These are phyloP conservation scores for Temnopleurus reevesii DNA, from an alignment of 53 echinoderm and acorn worm species.

Conservation along the genomic window DNA sequence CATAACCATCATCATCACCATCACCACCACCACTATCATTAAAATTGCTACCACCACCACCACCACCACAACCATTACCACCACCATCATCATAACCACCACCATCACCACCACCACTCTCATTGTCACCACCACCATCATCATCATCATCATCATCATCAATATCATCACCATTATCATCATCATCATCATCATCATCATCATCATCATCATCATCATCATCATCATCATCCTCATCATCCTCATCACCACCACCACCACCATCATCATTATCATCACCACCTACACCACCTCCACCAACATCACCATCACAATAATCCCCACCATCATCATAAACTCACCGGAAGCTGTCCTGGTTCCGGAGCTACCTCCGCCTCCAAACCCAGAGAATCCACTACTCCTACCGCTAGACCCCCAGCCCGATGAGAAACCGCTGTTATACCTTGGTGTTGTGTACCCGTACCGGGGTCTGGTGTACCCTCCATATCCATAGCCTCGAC, in stretches of 20 bases:
- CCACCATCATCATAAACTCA: neutral
- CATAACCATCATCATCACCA: neutral
- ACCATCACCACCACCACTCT: neutral
- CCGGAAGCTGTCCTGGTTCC: conserved; percentile 91
- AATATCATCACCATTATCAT: neutral
- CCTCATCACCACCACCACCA: conserved; percentile 47
- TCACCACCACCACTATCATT: neutral
- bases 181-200: neutral
- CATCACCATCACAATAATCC: neutral
- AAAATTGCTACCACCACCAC: neutral
- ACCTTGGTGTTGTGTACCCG: conserved; percentile 33
- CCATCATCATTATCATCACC: neutral
- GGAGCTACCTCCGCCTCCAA: conserved; percentile 63
- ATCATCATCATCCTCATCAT: neutral
- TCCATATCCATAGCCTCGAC: conserved; percentile 63
- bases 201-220: neutral
- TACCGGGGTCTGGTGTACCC: conserved; percentile 7
- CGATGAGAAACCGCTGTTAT: conserved; percentile 14
- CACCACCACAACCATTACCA: conserved; percentile 28
- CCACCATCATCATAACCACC: conserved; percentile 20
- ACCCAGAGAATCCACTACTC: conserved; percentile 54
- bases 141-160: too few relatives aligned
- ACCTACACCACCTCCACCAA: neutral
- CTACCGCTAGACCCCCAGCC: conserved; percentile 59
- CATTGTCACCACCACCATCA: too few relatives aligned